phyloP scores from a whole-genome alignment of 2,888 invertebrate genomes.

The Atherix ibis region DNA sequence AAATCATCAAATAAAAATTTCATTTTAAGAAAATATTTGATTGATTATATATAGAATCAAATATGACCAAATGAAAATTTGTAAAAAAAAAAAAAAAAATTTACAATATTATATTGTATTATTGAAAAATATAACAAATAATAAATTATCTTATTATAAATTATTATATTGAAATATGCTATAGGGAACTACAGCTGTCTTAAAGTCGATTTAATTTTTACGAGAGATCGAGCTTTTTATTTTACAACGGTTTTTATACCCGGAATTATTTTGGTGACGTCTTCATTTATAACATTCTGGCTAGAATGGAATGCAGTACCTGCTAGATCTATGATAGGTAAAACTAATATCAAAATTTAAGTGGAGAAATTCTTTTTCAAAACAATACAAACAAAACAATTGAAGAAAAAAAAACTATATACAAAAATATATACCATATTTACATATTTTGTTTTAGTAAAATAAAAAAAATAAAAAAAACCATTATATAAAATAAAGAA shows the following conservation, averaged over 20 bases:
- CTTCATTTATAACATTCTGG: slow-evolving; percentile 96
- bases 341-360: slow-evolving; percentile 1
- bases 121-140: no score
- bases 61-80: no score
- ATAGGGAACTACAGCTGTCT: slow-evolving; percentile 93
- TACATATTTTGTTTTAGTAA: no score
- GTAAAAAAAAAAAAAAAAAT: neutral
- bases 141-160: no score
- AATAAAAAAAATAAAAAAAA: no score
- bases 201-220: slow-evolving; percentile 84
- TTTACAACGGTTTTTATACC: slow-evolving; percentile 95
- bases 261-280: slow-evolving; percentile 89
- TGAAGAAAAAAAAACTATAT: neutral
- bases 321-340: slow-evolving; percentile 91
- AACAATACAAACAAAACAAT: neutral
- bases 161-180: slow-evolving; percentile 2
- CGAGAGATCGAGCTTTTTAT: slow-evolving; percentile 90
- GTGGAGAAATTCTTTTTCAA: no score
- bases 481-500: no score
- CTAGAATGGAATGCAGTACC: slow-evolving; percentile 95
- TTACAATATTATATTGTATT: slow-evolving; percentile 18
- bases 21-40: no score
- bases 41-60: no score
- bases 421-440: no score
- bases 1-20: no score